phyloP scores from a whole-genome alignment of 2,113 vertebrate species.

The Chaetorhynchus papuensis region DNA sequence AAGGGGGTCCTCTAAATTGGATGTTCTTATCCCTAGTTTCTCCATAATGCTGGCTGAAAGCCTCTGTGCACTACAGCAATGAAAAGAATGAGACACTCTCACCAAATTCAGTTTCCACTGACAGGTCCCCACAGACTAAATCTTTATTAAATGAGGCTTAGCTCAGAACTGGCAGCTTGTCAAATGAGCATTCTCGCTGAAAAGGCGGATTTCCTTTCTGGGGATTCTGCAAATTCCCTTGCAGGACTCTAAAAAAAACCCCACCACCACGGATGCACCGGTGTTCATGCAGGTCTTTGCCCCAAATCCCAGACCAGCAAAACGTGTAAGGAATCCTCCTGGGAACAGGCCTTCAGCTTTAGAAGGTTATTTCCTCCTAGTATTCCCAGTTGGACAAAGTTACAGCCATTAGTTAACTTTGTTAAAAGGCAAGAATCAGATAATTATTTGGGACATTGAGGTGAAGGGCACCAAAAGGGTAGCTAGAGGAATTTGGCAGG shows the following conservation, averaged over 20 bases:
- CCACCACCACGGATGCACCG: background rate
- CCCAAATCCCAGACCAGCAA: background rate
- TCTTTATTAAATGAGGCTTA: slow-evolving; percentile 71
- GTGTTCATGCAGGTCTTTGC: background rate
- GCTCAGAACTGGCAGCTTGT: slow-evolving; percentile 67
- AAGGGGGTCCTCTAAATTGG: background rate
- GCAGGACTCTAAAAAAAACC: background rate
- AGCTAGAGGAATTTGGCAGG: background rate
- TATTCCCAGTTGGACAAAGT: background rate
- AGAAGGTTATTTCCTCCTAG: background rate
- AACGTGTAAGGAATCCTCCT: background rate
- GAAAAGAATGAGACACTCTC: slow-evolving; percentile 56
- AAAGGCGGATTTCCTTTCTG: slow-evolving; percentile 61
- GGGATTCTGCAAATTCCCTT: slow-evolving; percentile 46
- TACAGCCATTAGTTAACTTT: background rate
- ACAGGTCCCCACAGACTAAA: slow-evolving; percentile 62
- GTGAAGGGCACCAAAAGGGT: background rate
- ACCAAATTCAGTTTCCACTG: slow-evolving; percentile 59
- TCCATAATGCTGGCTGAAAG: slow-evolving; percentile 31
- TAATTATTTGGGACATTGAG: background rate
- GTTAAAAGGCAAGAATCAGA: background rate
- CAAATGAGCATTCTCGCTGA: slow-evolving; percentile 57
- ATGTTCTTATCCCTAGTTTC: slow-evolving; percentile 22
- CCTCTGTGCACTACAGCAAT: background rate
- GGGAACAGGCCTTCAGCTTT: background rate